Percentiles rank a stretch among this genome's conserved stretches.
Conservation (phyloP, 1,140 invertebrate genomes). For the Drosophila grimshawi region DNA sequence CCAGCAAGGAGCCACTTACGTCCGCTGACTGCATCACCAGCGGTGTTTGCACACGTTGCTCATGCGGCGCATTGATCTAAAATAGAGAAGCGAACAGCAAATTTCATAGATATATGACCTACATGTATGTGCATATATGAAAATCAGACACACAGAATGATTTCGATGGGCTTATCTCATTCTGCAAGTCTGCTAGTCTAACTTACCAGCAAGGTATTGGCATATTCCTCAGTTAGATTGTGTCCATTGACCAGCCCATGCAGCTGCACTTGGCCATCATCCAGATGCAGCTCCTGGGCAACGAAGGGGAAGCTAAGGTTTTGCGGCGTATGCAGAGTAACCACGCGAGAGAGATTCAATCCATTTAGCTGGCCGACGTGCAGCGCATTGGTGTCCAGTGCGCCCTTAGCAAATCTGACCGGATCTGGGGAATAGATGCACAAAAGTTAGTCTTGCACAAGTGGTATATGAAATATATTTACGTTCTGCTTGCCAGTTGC, state of each 20-base stretch:
- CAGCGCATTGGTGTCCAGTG: constrained; percentile 63
- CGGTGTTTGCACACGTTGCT: constrained; percentile 61
- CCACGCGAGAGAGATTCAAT: constrained; percentile 53
- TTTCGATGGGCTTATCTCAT: too few relatives aligned
- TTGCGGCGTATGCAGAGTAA: constrained; percentile 70
- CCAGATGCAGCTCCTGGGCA: constrained; percentile 55
- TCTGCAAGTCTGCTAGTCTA: too few relatives aligned
- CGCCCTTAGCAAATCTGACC: constrained; percentile 49
- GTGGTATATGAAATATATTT: background rate
- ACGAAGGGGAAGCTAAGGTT: constrained; percentile 39
- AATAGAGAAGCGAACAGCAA: background rate
- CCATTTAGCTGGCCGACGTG: constrained; percentile 56
- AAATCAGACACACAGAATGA: too few relatives aligned
- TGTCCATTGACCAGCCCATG: constrained; percentile 53
- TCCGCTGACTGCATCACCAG: constrained; percentile 50
- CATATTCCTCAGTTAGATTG: constrained; percentile 59
- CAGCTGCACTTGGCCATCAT: constrained; percentile 35
- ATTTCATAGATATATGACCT: too few relatives aligned
- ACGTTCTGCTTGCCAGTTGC: constrained; percentile 39
- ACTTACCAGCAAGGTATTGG: constrained; percentile 77
- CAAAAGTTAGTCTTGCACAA: background rate
- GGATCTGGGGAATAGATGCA: constrained; percentile 18
- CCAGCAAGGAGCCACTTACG: constrained; percentile 43
- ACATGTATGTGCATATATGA: too few relatives aligned
- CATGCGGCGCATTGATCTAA: constrained; percentile 42